A percentile compares a stretch with the other conserved stretches of the same genome.
Conservation (phyloP, 1,140 invertebrate genomes). For the Apis mellifera region Amel_HAv3.1 CM009934.2:8098501-8099000, state of each 20-base stretch:
- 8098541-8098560: constrained; percentile 18
- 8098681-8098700: background rate
- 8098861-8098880: no score
- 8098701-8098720: no score
- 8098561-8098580: constrained; percentile 10
- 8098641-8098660: background rate
- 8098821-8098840: no score
- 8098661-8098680: background rate
- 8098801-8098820: no score
- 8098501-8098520: constrained; percentile 55
- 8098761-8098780: no score
- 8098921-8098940: background rate
- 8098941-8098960: background rate
- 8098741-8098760: no score
- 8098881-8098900: no score
- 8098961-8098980: background rate
- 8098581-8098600: constrained; percentile 25
- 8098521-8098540: constrained; percentile 16
- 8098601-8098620: constrained; percentile 3
- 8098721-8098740: no score
- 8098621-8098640: background rate
- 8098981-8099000: background rate
- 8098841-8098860: no score
- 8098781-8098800: no score
- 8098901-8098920: background rate